A percentile compares a stretch with the other conserved stretches of the same genome.
Conservation (phyloP, 2,113 vertebrate species). For the Furnarius figulus region DNA sequence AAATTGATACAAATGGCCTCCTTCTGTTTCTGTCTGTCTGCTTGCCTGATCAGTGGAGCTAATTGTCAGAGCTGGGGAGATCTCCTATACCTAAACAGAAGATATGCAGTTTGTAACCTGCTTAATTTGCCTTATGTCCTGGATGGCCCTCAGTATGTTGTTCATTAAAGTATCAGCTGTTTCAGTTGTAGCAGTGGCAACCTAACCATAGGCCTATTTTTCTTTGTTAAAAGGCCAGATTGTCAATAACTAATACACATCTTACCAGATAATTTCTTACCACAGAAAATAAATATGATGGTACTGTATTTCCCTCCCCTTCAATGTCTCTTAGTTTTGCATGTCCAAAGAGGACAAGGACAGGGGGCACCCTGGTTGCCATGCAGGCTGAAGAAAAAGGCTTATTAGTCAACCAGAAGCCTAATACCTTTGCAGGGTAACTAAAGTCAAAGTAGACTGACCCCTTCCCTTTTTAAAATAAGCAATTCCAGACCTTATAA, state of each 20-base stretch:
- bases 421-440: background rate
- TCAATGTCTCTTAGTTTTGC: background rate
- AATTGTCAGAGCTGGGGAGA: conserved; percentile 75
- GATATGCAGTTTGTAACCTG: conserved; percentile 78
- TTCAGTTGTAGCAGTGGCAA: conserved; percentile 70
- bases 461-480: background rate
- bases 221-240: conserved; percentile 82
- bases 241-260: conserved; percentile 73
- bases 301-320: background rate
- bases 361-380: background rate
- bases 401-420: background rate
- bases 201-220: conserved; percentile 75
- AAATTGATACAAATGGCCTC: conserved; percentile 86
- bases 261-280: conserved; percentile 22
- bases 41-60: conserved; percentile 73
- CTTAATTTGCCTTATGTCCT: conserved; percentile 82
- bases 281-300: background rate
- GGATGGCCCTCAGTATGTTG: conserved; percentile 78
- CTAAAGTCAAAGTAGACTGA: background rate
- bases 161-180: conserved; percentile 85
- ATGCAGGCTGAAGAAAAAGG: background rate
- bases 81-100: conserved; percentile 74
- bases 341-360: background rate
- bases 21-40: conserved; percentile 82
- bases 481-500: background rate